Base-by-base conservation (phyloP, 2,888 invertebrate species). In the Tachina grossa region DNA sequence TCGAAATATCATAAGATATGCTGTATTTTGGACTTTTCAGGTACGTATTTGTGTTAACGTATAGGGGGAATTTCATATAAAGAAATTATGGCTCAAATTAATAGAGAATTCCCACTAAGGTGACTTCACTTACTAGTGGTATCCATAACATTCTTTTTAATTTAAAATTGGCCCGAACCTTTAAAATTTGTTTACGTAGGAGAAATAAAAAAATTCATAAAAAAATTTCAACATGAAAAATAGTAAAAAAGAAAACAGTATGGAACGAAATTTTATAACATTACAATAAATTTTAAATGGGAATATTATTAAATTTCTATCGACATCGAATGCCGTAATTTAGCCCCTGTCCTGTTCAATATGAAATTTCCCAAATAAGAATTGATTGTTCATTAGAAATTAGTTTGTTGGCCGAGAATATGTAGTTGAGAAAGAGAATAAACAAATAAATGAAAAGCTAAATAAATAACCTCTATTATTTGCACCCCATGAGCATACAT, bases 11-110 rank as follows among this genome's bases (percentile, higher is more conserved):
- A 95, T 97, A 74, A 94, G 97, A 88, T 98, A 97, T 91, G 97
- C 97, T n/a, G 96, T 97, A 8, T 98, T 98, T 92, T 98, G 98
- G 95, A 97, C 97, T 0, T 98, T 98, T 92, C 96, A 97, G 94
- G 96, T 96, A 93, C 13, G 76, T 68, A 41, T 41, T n/a, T 41
- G 14, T 8, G 31, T 43, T 19, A 14, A 45, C 22, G 14, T 31
- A 57, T n/a, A 14, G 11, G 9, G 13, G 55, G 13, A 19, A 47
- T 39, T 31, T 31, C 9, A 39, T 51, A 9, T n/a, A 57, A 14
- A n/a, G 9, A 19, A 45, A 31, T 45, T 49, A 31, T 31, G 31
- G 4, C 31, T 31, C 31, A 31, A 31, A 31, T 31, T 4, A 31
- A 31, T 31, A 31, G 31, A 31, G 2, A 22, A 3, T 31, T 31